Conservation (phyloP, 2,888 invertebrate species). For the Pandemis cinnamomeana region DNA sequence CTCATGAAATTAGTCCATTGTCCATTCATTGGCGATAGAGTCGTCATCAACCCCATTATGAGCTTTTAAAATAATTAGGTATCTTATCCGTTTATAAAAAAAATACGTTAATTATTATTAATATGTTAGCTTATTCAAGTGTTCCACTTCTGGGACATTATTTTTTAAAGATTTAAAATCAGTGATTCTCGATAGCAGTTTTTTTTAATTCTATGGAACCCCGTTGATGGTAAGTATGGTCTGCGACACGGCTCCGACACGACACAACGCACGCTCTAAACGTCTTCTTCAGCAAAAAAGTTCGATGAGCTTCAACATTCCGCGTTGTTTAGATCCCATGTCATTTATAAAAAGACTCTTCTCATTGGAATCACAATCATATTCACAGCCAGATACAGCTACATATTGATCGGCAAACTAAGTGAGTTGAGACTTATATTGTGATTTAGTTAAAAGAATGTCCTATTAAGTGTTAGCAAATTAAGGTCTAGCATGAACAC, state of each 20-base stretch:
- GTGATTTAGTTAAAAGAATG: slow-evolving; percentile 16
- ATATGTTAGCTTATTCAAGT: too few relatives aligned
- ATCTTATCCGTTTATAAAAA: too few relatives aligned
- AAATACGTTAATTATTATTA: too few relatives aligned
- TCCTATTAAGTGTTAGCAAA: slow-evolving; percentile 28
- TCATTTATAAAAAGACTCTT: slow-evolving; percentile 57
- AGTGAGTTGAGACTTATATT: slow-evolving; percentile 1
- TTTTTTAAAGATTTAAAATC: too few relatives aligned
- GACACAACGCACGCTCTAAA: slow-evolving; percentile 44
- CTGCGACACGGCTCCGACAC: slow-evolving; percentile 55
- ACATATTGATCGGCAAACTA: not conserved
- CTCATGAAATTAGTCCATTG: too few relatives aligned
- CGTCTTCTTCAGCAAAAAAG: slow-evolving; percentile 52
- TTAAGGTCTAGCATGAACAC: slow-evolving; percentile 36
- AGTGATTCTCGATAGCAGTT: too few relatives aligned
- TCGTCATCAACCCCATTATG: too few relatives aligned
- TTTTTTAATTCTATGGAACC: too few relatives aligned
- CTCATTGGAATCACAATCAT: slow-evolving; percentile 10
- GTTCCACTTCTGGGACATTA: too few relatives aligned
- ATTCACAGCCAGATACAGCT: not conserved
- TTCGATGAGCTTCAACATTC: slow-evolving; percentile 68
- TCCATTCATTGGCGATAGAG: too few relatives aligned
- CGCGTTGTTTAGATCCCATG: slow-evolving; percentile 59
- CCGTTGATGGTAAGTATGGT: not conserved
- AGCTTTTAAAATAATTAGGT: too few relatives aligned